Conservation (phyloP, 1,140 invertebrate species). For the Pemphigus obesinymphae region DNA sequence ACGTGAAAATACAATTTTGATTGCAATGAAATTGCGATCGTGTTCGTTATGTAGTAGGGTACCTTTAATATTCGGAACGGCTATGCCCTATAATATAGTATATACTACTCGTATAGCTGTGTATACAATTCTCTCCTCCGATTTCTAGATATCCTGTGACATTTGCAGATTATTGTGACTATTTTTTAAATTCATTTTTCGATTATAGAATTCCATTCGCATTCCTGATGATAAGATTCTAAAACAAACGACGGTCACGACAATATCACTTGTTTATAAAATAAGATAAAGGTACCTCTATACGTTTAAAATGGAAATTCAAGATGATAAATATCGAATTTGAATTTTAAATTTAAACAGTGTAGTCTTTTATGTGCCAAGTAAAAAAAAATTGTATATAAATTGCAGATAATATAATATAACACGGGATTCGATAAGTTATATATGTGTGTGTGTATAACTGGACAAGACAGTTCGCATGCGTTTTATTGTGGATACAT, state of each 20-base stretch:
- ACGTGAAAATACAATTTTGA: too few relatives aligned
- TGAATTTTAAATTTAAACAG: conserved; percentile 14
- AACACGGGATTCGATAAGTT: background rate
- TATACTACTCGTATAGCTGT: too few relatives aligned
- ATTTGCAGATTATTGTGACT: too few relatives aligned
- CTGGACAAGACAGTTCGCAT: background rate
- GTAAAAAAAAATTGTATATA: conserved; percentile 21
- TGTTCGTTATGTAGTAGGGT: too few relatives aligned
- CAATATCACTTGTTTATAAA: background rate
- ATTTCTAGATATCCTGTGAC: too few relatives aligned
- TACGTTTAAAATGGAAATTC: conserved; percentile 15
- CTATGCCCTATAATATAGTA: too few relatives aligned
- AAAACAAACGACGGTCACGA: background rate
- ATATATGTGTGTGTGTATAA: background rate
- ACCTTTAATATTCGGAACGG: too few relatives aligned
- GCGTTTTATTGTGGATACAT: conserved; percentile 23
- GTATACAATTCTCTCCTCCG: too few relatives aligned
- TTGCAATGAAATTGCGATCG: too few relatives aligned
- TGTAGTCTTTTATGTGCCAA: background rate
- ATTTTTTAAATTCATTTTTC: background rate
- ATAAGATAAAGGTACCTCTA: background rate
- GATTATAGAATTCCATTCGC: background rate
- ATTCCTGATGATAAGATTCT: background rate
- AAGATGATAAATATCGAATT: background rate
- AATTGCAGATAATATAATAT: conserved; percentile 2